Percentiles rank a stretch among this genome's conserved stretches.
Evolutionary conservation across 2,888 invertebrate genomes (phyloP).

Genomic region (Sphaerophoria rueppellii): DNA sequence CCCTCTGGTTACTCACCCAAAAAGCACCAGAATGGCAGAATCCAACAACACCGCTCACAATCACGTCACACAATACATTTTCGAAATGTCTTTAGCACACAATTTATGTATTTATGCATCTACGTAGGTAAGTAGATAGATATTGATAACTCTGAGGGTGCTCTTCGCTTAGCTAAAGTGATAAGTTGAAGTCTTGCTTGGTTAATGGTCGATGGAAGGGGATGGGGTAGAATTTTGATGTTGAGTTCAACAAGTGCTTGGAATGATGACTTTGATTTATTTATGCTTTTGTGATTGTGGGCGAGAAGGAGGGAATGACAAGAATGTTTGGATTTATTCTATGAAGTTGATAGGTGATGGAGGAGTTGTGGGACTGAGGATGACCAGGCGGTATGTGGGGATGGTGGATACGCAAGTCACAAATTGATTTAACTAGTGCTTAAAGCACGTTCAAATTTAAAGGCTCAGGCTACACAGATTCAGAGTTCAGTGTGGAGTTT

Average conservation of each 20-base stretch:
- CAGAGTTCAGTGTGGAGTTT: too few species aligned
- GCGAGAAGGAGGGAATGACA: slow-evolving; percentile 22
- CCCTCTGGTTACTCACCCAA: slow-evolving; percentile 30
- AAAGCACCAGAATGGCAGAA: slow-evolving; percentile 37
- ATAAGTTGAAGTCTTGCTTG: slow-evolving; percentile 54
- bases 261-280: slow-evolving; percentile 26
- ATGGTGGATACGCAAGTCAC: background rate
- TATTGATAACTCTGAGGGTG: too few species aligned
- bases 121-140: slow-evolving; percentile 3
- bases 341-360: background rate
- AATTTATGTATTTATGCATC: background rate
- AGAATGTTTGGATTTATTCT: slow-evolving; percentile 32
- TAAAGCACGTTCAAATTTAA: background rate
- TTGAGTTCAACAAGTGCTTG: slow-evolving; percentile 60
- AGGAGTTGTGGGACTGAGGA: too few species aligned
- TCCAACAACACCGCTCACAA: background rate
- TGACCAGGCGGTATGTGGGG: background rate
- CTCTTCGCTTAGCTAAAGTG: slow-evolving; percentile 45
- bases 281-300: slow-evolving; percentile 33
- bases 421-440: slow-evolving; percentile 28
- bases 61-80: slow-evolving; percentile 18
- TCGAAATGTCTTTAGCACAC: slow-evolving; percentile 10
- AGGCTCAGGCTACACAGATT: too few species aligned
- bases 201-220: slow-evolving; percentile 25
- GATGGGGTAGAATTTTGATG: slow-evolving; percentile 30